Conservation (phyloP, 2,888 invertebrate species). For the Oxyscelio sp. region DNA sequence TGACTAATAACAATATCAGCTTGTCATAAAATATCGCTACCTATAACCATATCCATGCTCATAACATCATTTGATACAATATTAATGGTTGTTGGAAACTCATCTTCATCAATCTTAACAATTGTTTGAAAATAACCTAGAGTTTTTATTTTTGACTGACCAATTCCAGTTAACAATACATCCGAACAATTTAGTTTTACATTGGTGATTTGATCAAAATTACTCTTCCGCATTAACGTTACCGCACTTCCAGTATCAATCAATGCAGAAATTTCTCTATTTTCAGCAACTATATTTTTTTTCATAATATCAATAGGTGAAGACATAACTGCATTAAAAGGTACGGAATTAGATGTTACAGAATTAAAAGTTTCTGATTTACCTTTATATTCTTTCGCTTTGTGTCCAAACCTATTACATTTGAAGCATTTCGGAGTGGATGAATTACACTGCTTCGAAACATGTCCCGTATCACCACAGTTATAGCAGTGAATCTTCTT, state of each 20-base stretch:
- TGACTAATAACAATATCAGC: slow-evolving; percentile 38
- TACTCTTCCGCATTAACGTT: neutral
- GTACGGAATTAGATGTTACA: too few relatives aligned
- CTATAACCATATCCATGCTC: slow-evolving; percentile 33
- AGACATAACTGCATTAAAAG: neutral
- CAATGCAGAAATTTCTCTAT: neutral
- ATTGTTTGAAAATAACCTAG: slow-evolving; percentile 18
- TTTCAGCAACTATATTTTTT: neutral
- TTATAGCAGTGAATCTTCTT: slow-evolving; percentile 12
- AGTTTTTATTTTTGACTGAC: neutral
- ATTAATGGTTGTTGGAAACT: slow-evolving; percentile 31
- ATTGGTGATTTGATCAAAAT: neutral
- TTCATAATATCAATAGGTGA: neutral
- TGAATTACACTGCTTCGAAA: slow-evolving; percentile 4
- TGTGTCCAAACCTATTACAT: neutral
- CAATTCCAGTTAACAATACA: neutral
- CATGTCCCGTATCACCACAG: slow-evolving; percentile 34
- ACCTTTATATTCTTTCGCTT: neutral
- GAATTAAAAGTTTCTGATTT: neutral
- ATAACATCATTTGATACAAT: slow-evolving; percentile 25
- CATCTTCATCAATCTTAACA: slow-evolving; percentile 19
- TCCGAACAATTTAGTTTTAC: neutral
- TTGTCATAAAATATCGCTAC: slow-evolving; percentile 32
- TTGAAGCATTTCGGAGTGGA: neutral
- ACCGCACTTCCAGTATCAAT: neutral